A percentile compares a stretch with the other conserved stretches of the same genome.
These are phyloP conservation scores for Chaenodraco wilsoni DNA, from an alignment of 2,797 vertebrate genomes.

Conservation along the genomic window DNA sequence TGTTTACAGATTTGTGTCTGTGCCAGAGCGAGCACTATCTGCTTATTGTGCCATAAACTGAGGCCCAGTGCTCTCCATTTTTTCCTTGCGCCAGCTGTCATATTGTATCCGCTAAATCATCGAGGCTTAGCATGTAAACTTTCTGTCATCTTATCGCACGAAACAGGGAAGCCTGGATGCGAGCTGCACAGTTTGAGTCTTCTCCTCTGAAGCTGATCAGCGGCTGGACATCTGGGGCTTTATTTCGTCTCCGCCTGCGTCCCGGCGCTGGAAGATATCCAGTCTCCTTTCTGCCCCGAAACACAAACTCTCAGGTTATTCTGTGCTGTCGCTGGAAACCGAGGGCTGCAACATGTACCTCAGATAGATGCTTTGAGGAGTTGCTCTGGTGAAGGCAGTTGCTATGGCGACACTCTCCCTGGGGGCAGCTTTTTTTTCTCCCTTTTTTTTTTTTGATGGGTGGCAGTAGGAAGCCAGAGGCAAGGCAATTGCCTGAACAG, in stretches of 20 bases:
- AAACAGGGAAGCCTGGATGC: slow-evolving; percentile 22
- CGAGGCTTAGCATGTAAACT: slow-evolving; percentile 62
- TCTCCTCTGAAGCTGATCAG: slow-evolving; percentile 48
- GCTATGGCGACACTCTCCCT: slow-evolving; percentile 82
- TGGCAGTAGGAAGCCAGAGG: slow-evolving; percentile 81
- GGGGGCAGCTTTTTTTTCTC: slow-evolving; percentile 70
- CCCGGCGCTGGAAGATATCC: slow-evolving; percentile 21
- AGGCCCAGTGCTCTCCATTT: slow-evolving; percentile 7
- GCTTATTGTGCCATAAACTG: slow-evolving; percentile 12
- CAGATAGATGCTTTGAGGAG: slow-evolving; percentile 76
- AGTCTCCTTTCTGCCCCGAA: slow-evolving; percentile 23
- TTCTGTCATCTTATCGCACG: slow-evolving; percentile 55
- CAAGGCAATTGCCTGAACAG: slow-evolving; percentile 70
- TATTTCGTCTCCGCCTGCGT: slow-evolving; percentile 2
- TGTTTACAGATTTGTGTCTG: slow-evolving; percentile 48
- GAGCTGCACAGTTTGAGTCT: slow-evolving; percentile 16
- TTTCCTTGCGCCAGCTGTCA: slow-evolving; percentile 60
- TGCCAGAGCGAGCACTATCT: slow-evolving; percentile 13
- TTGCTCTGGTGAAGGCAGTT: slow-evolving; percentile 81
- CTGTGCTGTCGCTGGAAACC: slow-evolving; percentile 50
- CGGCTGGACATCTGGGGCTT: slow-evolving; percentile 51
- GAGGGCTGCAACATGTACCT: slow-evolving; percentile 58
- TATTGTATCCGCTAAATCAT: slow-evolving; percentile 50
- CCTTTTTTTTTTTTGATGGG: slow-evolving; percentile 65
- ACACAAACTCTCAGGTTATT: slow-evolving; percentile 59